Conservation (phyloP, 2,888 invertebrate genomes). For the Eremobia ochroleuca region DNA sequence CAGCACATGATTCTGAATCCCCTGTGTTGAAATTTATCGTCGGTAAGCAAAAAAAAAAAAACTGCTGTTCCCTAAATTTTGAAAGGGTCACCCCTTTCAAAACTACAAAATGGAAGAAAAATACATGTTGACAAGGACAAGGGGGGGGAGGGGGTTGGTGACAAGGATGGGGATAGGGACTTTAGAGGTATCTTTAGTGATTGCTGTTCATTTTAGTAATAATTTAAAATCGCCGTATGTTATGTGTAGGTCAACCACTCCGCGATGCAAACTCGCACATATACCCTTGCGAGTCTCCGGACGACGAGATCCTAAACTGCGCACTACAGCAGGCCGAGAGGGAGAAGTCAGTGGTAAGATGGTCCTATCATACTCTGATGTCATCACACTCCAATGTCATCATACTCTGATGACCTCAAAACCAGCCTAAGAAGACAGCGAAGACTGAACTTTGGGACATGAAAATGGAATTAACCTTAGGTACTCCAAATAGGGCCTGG, state of each 20-base stretch:
- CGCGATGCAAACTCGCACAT: conserved; percentile 90
- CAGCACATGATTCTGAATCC: too few relatives aligned
- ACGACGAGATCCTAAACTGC: conserved; percentile 92
- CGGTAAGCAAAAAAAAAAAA: too few relatives aligned
- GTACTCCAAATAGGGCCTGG: background rate
- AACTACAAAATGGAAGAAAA: background rate
- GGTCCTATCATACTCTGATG: conserved; percentile 25
- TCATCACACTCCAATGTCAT: conserved; percentile 1
- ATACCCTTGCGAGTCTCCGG: conserved; percentile 89
- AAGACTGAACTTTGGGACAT: conserved; percentile 19
- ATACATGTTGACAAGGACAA: too few relatives aligned
- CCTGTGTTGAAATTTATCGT: too few relatives aligned
- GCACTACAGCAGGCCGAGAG: conserved; percentile 89
- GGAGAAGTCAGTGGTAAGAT: conserved; percentile 87
- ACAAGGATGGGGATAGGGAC: too few relatives aligned
- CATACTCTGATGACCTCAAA: background rate
- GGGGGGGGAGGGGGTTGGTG: too few relatives aligned
- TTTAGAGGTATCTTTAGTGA: too few relatives aligned
- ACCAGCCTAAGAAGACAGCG: conserved; percentile 15
- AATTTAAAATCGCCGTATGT: background rate
- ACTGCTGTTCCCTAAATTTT: background rate
- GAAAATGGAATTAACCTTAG: conserved; percentile 15
- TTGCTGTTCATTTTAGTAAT: background rate
- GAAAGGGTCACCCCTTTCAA: too few relatives aligned
- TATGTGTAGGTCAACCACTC: conserved; percentile 89